Evolutionary conservation across 2,113 vertebrate genomes (phyloP), one percentile per base, ranked within the genome.

Genomic region (Tor tambroides): DNA sequence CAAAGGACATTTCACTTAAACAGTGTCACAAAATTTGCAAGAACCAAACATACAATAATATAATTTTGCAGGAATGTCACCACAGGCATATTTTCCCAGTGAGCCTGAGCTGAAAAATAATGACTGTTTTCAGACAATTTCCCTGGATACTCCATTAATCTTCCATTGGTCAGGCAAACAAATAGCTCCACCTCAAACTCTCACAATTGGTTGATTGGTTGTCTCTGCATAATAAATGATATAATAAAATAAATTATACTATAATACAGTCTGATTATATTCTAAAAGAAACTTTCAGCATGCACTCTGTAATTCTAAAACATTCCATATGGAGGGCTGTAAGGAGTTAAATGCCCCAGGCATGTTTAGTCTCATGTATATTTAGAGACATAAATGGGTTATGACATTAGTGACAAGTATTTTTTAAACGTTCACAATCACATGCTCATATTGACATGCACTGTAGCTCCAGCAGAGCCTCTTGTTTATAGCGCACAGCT

Each of bases 401-500:
- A 72, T 65, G 74, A 77, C n/a, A 69, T 28, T 30, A 10, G 23
- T 77, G 67, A 77, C 51, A 75, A n/a, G 56, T 77, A 77, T 89
- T 77, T 76, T 84, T 85, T 19, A 87, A 21, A 77, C 19, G 5
- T 35, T 35, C 65, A 30, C n/a, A 85, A n/a, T 84, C 46, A 65
- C 81, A 49, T 86, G 87, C 12, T 51, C 65, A 12, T 46, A 9
- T 84, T 86, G 65, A 61, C 74, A 63, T 65, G 41, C 11, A 49
- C 54, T 76, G 23, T 30, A 49, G 43, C 54, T 35, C 54, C n/a
- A 81, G 63, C 30, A 35, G 49, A 38, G 30, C 17, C 15, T 84
- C 87, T 87, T 85, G 87, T 88, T 89, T 89, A 71, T 86, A 69
- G 86, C 86, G 28, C 72, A 85, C 77, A 84, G 81, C 87, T 90